A percentile compares a stretch with the other conserved stretches of the same genome.
Evolutionary conservation across 2,888 invertebrate species (phyloP).

Genomic region (Oligia fasciuncula): DNA sequence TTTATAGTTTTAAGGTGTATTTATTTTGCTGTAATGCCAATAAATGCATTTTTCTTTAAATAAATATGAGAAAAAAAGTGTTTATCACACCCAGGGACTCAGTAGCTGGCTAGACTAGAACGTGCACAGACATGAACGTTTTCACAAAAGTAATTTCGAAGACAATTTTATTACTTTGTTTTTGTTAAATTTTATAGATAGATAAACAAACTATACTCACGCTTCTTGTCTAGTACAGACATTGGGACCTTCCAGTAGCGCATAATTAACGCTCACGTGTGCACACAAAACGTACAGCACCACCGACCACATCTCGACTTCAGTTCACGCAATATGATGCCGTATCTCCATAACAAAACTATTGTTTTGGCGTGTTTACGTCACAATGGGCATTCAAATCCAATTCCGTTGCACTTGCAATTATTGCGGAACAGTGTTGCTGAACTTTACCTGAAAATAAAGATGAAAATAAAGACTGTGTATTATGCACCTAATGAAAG

Average conservation of each 20-base stretch:
- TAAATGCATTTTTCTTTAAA: no score
- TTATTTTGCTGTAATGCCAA: no score
- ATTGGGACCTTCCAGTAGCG: conserved; percentile 93
- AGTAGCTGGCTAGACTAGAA: neutral
- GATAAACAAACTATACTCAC: conserved; percentile 64
- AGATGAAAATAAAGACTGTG: neutral
- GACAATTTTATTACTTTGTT: no score
- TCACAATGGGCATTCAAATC: conserved; percentile 76
- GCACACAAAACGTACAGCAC: conserved; percentile 74
- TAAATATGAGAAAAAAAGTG: neutral
- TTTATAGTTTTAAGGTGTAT: no score
- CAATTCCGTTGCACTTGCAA: conserved; percentile 58
- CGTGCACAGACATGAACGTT: no score
- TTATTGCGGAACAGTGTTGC: conserved; percentile 42
- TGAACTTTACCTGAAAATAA: conserved; percentile 55
- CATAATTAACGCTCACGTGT: conserved; percentile 72
- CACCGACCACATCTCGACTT: conserved; percentile 81
- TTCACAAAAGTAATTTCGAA: neutral
- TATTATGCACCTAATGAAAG: conserved; percentile 1
- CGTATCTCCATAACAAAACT: conserved; percentile 84
- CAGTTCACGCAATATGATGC: conserved; percentile 73
- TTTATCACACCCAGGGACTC: neutral
- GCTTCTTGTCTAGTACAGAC: conserved; percentile 93
- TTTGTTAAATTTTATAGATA: neutral
- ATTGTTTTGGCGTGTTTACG: conserved; percentile 77